These are phyloP conservation scores for Apis florea DNA, from an alignment of 1,140 invertebrate species.

Conservation along the genomic window DNA sequence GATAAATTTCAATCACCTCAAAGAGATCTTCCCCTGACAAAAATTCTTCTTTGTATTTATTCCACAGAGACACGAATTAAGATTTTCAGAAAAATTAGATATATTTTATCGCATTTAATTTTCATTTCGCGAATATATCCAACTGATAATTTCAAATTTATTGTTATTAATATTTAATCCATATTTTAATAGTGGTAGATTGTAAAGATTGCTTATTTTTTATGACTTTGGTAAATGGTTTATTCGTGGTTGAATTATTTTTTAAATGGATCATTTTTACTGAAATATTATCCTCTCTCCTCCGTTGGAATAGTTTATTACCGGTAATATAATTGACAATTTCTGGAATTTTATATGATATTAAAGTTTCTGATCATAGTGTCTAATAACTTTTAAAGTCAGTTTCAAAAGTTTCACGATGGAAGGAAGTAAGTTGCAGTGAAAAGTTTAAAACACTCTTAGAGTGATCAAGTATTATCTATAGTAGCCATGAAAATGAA, in stretches of 20 bases:
- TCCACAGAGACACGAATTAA: no score
- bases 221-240: neutral
- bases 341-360: slow-evolving; percentile 16
- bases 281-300: neutral
- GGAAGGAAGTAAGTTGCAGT: neutral
- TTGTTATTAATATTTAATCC: no score
- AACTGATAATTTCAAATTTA: no score
- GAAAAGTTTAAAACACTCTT: slow-evolving; percentile 22
- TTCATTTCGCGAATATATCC: no score
- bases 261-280: neutral
- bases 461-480: slow-evolving; percentile 3
- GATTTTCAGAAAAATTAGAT: no score
- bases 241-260: neutral
- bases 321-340: slow-evolving; percentile 2
- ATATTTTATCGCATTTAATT: no score
- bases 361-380: slow-evolving; percentile 11
- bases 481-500: neutral
- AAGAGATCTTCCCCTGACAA: no score
- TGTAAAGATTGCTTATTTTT: neutral
- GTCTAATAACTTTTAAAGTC: slow-evolving; percentile 21
- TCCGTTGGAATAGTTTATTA: neutral
- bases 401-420: slow-evolving; percentile 10
- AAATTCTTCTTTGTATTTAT: no score
- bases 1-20: no score
- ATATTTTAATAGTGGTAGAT: neutral